A percentile compares a stretch with the other conserved stretches of the same genome.
Conservation (phyloP, 1,140 invertebrate species). For the Rhynchophorus ferrugineus region DNA sequence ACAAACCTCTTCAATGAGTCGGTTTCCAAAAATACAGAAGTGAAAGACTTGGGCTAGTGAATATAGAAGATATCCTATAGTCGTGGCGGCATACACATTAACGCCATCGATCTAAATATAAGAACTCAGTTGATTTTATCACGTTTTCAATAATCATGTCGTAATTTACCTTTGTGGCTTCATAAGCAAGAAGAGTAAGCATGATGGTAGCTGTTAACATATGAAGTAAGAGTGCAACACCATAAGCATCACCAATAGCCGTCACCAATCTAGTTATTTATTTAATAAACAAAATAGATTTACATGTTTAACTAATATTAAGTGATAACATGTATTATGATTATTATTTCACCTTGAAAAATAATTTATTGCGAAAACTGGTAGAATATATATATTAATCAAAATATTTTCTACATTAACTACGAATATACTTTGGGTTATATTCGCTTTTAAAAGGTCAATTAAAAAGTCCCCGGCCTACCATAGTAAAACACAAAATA, state of each 20-base stretch:
- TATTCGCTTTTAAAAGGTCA: no score
- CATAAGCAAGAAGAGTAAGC: conserved; percentile 71
- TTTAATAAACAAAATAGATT: neutral
- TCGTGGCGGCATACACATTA: conserved; percentile 65
- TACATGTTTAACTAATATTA: no score
- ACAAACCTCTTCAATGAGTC: conserved; percentile 81
- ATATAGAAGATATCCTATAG: conserved; percentile 69
- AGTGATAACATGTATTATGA: no score
- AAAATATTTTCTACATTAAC: no score
- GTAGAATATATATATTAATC: no score
- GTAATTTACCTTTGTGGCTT: conserved; percentile 66
- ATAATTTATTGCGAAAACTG: no score
- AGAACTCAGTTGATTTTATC: neutral
- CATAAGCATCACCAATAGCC: conserved; percentile 71
- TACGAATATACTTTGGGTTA: no score
- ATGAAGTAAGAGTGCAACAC: conserved; percentile 67
- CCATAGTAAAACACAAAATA: no score
- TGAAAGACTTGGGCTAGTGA: conserved; percentile 74
- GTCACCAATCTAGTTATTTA: conserved; percentile 57
- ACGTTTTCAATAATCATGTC: neutral
- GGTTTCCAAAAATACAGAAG: conserved; percentile 78
- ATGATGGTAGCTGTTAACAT: conserved; percentile 79
- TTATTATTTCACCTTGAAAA: no score
- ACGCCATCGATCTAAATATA: conserved; percentile 56
- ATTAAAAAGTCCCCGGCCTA: no score